These are phyloP conservation scores for Tragelaphus imberbis DNA, from an alignment of 2,113 vertebrate species.

Conservation along the genomic window DNA sequence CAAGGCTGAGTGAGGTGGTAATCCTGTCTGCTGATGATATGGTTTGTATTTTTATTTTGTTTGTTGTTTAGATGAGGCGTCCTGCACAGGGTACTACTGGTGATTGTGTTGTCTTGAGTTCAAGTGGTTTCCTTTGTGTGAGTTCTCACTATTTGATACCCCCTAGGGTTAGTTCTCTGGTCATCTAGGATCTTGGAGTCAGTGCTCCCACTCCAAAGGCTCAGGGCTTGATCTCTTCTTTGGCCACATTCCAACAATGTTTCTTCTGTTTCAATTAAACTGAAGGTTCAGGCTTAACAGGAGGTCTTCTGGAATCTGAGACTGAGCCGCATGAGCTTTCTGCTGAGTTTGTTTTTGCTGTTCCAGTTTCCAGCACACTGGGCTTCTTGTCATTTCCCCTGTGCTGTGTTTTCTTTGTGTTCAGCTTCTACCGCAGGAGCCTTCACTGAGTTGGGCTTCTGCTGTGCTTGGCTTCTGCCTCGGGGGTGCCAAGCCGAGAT, in stretches of 20 bases:
- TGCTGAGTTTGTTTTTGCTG: background rate
- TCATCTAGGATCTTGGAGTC: background rate
- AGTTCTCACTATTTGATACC: background rate
- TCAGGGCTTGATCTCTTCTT: background rate
- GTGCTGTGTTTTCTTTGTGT: background rate
- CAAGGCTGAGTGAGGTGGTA: background rate
- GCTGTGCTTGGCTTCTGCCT: background rate
- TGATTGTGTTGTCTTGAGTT: background rate
- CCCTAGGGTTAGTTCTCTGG: background rate
- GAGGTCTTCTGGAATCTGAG: background rate
- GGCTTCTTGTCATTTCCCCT: background rate
- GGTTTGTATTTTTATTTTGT: background rate
- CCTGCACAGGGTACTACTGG: background rate
- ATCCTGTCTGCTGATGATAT: background rate
- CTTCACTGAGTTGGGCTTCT: background rate
- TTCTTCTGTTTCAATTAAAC: background rate
- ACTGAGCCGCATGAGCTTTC: background rate
- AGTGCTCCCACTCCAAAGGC: background rate
- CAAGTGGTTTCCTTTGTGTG: background rate
- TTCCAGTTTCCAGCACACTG: background rate
- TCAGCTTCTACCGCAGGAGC: fast-evolving
- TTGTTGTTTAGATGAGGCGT: background rate
- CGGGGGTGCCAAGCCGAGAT: fast-evolving
- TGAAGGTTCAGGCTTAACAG: background rate
- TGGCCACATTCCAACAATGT: background rate